A percentile compares a stretch with the other conserved stretches of the same genome.
Conservation (phyloP, 1,140 invertebrate genomes). For the Saccostrea echinata region DNA sequence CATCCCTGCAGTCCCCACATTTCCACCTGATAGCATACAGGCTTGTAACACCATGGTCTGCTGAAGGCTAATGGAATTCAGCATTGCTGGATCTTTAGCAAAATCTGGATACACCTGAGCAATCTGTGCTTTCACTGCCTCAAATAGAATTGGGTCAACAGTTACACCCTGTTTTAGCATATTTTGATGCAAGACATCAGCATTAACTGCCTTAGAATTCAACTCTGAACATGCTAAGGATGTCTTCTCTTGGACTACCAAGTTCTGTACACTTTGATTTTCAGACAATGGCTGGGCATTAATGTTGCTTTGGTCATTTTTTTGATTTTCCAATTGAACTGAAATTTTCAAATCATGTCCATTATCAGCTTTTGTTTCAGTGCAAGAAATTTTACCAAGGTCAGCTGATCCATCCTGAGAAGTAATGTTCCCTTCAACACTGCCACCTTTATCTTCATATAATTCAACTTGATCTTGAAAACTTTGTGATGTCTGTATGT, state of each 20-base stretch:
- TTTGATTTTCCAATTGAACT: neutral
- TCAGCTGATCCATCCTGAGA: neutral
- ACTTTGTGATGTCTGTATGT: neutral
- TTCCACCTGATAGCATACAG: neutral
- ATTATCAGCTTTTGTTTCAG: neutral
- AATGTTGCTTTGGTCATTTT: neutral
- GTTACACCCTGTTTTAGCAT: neutral
- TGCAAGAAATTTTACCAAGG: neutral
- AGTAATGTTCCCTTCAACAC: neutral
- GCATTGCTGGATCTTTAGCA: constrained; percentile 23
- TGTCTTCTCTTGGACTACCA: neutral
- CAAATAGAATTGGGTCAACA: constrained; percentile 34
- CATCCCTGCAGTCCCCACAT: neutral
- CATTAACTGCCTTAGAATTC: neutral
- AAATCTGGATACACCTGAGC: constrained; percentile 37
- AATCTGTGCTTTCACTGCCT: constrained; percentile 39
- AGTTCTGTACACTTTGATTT: neutral
- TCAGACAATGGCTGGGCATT: neutral
- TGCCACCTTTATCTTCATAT: too few relatives aligned
- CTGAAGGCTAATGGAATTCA: constrained; percentile 32
- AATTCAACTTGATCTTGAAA: neutral
- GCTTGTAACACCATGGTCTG: constrained; percentile 46
- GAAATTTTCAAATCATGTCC: neutral
- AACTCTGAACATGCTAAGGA: neutral
- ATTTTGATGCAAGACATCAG: neutral